Evolutionary conservation across 2,888 invertebrate genomes (phyloP), one percentile per base, ranked within the genome.

Genomic region (Apocheima hispidaria): DNA sequence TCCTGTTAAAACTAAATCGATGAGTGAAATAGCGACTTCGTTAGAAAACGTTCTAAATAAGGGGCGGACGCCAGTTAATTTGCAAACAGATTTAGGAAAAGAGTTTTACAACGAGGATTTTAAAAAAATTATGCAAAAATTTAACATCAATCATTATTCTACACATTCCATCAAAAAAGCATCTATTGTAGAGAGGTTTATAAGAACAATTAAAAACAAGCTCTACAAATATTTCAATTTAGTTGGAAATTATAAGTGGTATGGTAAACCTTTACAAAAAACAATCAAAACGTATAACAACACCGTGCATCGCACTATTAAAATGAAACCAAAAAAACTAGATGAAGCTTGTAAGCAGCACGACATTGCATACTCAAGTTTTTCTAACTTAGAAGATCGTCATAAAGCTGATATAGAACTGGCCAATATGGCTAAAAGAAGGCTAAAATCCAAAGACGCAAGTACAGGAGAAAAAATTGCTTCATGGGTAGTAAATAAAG

Each of bases 261-360:
- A 9, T 7, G 18, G 18, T 7, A 18, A 20, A 2, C 1, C 9
- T 7, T 21, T 52, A 14, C 4, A 41, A 2, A 43, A n/a, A 10
- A 5, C 43, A 6, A 23, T 16, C 5, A 2, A 43, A 16, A 10
- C 21, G 9, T 53, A 43, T 23, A 53, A 53, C 20, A 5, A 53
- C 16, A 53, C 53, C 4, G 9, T 35, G 1, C 53, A 53, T 44
- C 10, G 53, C n/a, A 54, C 46, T 2, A 46, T 44, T n/a, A 14
- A 10, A 10, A 6, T n/a, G 1, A 10, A 33, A 23, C 53, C 53
- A 18, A n/a, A 6, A 12, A 10, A 51, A 21, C 35, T 72, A 28
- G 70, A 73, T 53, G 67, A 69, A 43, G 54, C 48, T 50, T 72
- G 73, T 52, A 73, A 60, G 44, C n/a, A 60, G 4, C 72, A 71